Base-by-base conservation (phyloP, 2,797 vertebrate species). In the Lithobates pipiens region DNA sequence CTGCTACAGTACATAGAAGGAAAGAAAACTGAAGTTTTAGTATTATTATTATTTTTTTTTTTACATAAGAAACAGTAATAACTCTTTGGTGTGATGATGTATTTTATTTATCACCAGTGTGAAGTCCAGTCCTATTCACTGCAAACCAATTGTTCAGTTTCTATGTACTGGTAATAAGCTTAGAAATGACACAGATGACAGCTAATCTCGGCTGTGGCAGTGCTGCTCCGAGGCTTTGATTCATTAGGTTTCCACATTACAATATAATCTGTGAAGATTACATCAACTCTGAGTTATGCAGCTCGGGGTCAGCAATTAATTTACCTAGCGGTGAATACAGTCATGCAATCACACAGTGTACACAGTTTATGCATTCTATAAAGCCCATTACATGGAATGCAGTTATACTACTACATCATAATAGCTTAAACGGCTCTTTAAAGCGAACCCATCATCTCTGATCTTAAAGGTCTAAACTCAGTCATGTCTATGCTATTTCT, bases 111-210 rank as follows among this genome's bases (percentile, higher is more conserved):
- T 61, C 54, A 61, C 21, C 54, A 8, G 54, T 61, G 18, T 23
- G 21, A 61, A 23, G 54, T 61, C 54, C 54, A 61, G 54, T 61
- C 6, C 21, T 46, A 34, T 54, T 54, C 27, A 25, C 27, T 29
- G 11, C n/a, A 27, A 46, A 80, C 29, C 42, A 36, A 80, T 70
- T 71, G 78, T 71, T 71, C 54, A 10, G 27, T 36, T 71, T 71
- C 44, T 10, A 44, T 71, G 13, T 34, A 34, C 67, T 34, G 6
- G 68, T 71, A 57, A 80, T 71, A 80, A 50, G 44, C 70, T 69
- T 36, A 34, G 78, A n/a, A 29, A 29, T 80, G 78, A 71, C 46
- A 46, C 29, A 46, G 69, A 13, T 81, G 79, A 81, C 69, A 81
- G 79, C 69, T 73, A 61, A 81, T 72, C 69, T 39, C n/a, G 21